Conservation (phyloP, 2,113 vertebrate species). For the Machaerirhynchus nigripectus region DNA sequence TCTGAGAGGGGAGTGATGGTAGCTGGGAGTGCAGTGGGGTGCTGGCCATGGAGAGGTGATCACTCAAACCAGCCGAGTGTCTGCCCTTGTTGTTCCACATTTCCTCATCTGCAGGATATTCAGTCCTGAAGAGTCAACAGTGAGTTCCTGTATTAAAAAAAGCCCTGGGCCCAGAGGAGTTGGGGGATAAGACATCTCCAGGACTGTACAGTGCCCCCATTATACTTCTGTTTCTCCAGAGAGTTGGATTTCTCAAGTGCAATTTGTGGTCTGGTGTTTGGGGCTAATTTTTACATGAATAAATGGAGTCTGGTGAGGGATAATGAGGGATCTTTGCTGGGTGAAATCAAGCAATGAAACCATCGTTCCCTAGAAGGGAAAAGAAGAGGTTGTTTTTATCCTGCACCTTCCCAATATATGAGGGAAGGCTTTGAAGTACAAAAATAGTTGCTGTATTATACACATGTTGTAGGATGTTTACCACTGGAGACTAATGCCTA, state of each 20-base stretch:
- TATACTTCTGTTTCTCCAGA: not conserved
- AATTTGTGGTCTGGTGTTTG: not conserved
- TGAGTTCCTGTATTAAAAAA: constrained; percentile 29
- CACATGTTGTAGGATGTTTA: constrained; percentile 56
- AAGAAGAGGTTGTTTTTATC: constrained; percentile 28
- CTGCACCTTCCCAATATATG: constrained; percentile 8
- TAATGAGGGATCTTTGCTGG: not conserved
- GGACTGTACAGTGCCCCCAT: not conserved
- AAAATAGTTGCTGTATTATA: constrained; percentile 58
- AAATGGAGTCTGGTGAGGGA: not conserved
- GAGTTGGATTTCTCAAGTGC: not conserved
- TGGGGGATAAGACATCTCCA: not conserved
- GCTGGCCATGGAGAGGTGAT: not conserved
- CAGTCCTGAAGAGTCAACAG: constrained; percentile 23
- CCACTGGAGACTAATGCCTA: constrained; percentile 19
- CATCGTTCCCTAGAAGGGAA: not conserved
- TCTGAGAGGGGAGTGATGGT: not conserved
- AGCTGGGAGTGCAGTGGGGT: not conserved
- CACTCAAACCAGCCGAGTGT: not conserved
- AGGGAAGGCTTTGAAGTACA: constrained; percentile 56
- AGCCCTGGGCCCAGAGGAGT: not conserved
- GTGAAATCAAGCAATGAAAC: not conserved
- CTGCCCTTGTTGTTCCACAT: not conserved
- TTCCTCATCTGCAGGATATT: constrained; percentile 31
- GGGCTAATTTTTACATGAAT: not conserved